Evolutionary conservation across 2,797 vertebrate species (phyloP), one percentile per base, ranked within the genome.

Genomic region (Anabacerthia variegaticeps): DNA sequence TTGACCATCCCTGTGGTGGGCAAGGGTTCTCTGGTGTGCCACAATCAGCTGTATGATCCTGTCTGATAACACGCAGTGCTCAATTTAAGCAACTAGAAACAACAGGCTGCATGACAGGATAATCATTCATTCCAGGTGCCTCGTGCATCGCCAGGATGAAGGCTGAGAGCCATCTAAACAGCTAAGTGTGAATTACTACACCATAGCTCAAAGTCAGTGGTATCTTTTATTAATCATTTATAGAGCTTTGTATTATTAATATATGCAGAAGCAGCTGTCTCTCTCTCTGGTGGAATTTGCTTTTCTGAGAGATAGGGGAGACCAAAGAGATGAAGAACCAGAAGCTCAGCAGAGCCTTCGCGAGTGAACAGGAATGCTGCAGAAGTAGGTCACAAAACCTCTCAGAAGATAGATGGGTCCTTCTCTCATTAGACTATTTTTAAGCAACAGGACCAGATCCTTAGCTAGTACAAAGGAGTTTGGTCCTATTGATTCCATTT

Each of bases 201-300:
- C 78, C 59, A 21, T 91, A 91, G 94, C 66, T 96, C 94, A 88
- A 96, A 77, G 88, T 85, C 88, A 21, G 39, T 49, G 81, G 85
- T 79, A 63, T 91, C 58, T 78, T 94, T 89, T 92, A 89, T 95
- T 92, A 87, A 96, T 93, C 32, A 91, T 94, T 91, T 85, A 83
- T 75, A 85, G 65, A 59, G 36, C 66, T 83, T 62, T 36, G 15
- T 91, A 81, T 95, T 88, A 93, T 92, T 93, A 91, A 93, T 81
- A 86, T 63, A 91, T 46, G 80, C 66, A 92, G 86, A 96, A 93
- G 69, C 94, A 97, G 86, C 92, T 93, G n/a, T 73, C 48, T 89
- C 34, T 95, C 66, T 94, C 66, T 75, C 51, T 74, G 58, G 22
- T 88, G 88, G n/a, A 93, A 63, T 83, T 90, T 88, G 61, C 39